A percentile compares a stretch with the other conserved stretches of the same genome.
phyloP scores from a whole-genome alignment of 2,797 vertebrate species.

The Bryconaethiops microstoma region DNA sequence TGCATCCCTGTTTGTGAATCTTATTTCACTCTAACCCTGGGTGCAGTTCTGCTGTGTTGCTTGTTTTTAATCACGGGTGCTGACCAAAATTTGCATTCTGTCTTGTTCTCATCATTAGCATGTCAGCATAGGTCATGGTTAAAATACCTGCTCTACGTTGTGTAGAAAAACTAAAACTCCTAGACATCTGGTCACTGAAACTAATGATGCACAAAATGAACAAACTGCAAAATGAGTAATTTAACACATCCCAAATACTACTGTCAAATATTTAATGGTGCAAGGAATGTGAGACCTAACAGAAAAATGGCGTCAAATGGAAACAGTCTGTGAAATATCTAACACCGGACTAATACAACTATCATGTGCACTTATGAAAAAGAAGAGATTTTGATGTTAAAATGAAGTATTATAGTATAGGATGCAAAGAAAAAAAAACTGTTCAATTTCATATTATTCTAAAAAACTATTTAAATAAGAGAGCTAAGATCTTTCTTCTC shows the following conservation, averaged over 20 bases:
- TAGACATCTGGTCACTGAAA: slow-evolving; percentile 32
- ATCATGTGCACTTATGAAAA: not conserved
- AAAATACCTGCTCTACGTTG: slow-evolving; percentile 34
- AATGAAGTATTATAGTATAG: not conserved
- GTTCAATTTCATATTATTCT: not conserved
- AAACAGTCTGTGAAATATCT: not conserved
- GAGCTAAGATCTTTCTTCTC: no score
- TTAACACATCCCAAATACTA: slow-evolving; percentile 6
- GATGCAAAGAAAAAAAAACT: not conserved
- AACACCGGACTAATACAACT: not conserved
- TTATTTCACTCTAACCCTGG: slow-evolving; percentile 45
- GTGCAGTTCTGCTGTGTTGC: slow-evolving; percentile 44
- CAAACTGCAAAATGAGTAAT: slow-evolving; percentile 2
- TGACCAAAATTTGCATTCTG: slow-evolving; percentile 56
- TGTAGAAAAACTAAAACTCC: slow-evolving; percentile 50
- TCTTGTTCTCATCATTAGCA: slow-evolving; percentile 53
- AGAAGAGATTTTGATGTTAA: not conserved
- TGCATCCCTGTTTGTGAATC: slow-evolving; percentile 40
- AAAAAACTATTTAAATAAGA: no score
- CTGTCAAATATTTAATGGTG: slow-evolving; percentile 10
- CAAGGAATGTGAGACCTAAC: not conserved
- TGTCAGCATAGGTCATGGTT: slow-evolving; percentile 53
- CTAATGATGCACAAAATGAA: slow-evolving; percentile 18
- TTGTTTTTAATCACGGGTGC: slow-evolving; percentile 58
- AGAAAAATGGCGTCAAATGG: not conserved